phyloP scores from a whole-genome alignment of 2,888 invertebrate species.

The Morpho achilles region DNA sequence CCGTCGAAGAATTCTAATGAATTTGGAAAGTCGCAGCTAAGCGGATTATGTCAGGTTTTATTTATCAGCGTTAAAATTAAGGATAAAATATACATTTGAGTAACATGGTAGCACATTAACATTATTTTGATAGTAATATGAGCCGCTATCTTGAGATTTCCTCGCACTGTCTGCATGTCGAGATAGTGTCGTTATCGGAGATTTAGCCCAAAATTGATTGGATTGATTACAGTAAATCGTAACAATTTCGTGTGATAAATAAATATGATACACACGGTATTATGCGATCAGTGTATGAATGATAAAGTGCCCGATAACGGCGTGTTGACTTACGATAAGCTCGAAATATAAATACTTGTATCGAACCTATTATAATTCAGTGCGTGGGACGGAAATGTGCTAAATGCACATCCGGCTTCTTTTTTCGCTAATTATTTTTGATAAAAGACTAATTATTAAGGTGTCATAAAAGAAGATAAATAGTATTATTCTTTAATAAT shows the following conservation, averaged over 20 bases:
- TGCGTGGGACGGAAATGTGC: constrained; percentile 3
- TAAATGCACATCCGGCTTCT: not conserved
- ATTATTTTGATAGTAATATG: constrained; percentile 13
- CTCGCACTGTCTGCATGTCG: constrained; percentile 23
- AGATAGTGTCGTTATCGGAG: constrained; percentile 43
- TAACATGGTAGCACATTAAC: constrained; percentile 19
- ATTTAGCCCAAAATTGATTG: constrained; percentile 64
- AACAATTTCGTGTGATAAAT: constrained; percentile 26
- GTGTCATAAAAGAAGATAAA: no score
- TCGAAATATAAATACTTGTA: constrained; percentile 13
- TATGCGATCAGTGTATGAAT: constrained; percentile 24
- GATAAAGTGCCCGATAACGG: constrained; percentile 23
- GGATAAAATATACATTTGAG: not conserved
- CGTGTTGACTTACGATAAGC: constrained; percentile 22
- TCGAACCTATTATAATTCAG: constrained; percentile 8
- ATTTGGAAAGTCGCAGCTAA: constrained; percentile 14
- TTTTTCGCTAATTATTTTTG: no score
- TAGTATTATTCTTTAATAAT: no score
- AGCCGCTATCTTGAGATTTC: constrained; percentile 20
- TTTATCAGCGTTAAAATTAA: constrained; percentile 9
- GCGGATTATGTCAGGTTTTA: constrained; percentile 5
- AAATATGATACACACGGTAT: constrained; percentile 25
- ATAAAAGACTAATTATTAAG: no score
- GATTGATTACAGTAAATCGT: constrained; percentile 46
- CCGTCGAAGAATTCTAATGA: constrained; percentile 11